phyloP scores from a whole-genome alignment of 2,113 vertebrate species.

The Scophthalmus maximus region DNA sequence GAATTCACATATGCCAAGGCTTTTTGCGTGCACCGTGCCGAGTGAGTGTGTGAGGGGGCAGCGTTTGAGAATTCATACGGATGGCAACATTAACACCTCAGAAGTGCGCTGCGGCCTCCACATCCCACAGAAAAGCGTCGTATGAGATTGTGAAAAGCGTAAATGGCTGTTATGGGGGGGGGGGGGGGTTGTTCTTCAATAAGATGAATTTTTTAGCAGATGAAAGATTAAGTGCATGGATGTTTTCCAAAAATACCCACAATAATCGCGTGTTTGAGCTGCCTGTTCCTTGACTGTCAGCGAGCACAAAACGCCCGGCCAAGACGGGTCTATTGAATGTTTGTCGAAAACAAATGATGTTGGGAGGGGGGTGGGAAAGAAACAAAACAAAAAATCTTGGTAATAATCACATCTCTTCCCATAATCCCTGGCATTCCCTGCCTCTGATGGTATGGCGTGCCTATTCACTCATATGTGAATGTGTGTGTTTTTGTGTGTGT shows the following conservation, averaged over 20 bases:
- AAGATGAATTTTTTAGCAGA: constrained; percentile 74
- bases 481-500: constrained; percentile 45
- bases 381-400: constrained; percentile 69
- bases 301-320: constrained; percentile 65
- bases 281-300: constrained; percentile 79
- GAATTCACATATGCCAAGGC: constrained; percentile 42
- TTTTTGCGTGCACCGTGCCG: constrained; percentile 22
- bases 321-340: constrained; percentile 77
- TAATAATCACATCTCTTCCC: constrained; percentile 84
- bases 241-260: constrained; percentile 76
- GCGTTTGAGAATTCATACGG: constrained; percentile 58
- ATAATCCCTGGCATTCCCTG: constrained; percentile 83
- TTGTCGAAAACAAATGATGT: constrained; percentile 71
- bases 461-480: constrained; percentile 69
- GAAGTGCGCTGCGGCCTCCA: constrained; percentile 58
- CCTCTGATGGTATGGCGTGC: constrained; percentile 78
- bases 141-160: constrained; percentile 61
- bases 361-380: constrained; percentile 9
- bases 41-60: constrained; percentile 60
- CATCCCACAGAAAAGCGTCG: constrained; percentile 46
- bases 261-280: constrained; percentile 71
- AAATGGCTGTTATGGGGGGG: constrained; percentile 56
- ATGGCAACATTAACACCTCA: constrained; percentile 65
- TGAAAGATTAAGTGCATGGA: constrained; percentile 81
- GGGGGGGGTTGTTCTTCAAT: constrained; percentile 50